phyloP scores from a whole-genome alignment of 2,888 invertebrate species.

The Unio delphinus region DNA sequence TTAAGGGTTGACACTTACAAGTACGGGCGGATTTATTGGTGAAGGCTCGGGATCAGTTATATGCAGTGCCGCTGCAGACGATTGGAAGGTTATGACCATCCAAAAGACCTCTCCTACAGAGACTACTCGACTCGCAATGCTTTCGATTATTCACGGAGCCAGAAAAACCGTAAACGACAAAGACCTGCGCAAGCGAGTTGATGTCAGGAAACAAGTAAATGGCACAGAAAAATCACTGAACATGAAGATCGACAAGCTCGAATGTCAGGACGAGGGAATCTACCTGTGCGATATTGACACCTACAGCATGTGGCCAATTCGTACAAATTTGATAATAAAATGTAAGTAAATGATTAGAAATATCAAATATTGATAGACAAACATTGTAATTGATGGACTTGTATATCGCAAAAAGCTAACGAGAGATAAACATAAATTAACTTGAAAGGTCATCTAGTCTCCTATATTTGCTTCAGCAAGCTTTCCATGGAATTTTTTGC shows the following conservation, averaged over 20 bases:
- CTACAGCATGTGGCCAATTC: constrained; percentile 30
- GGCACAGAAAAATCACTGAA: constrained; percentile 10
- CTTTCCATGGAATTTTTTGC: too few species aligned
- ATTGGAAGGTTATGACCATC: too few species aligned
- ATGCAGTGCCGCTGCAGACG: constrained; percentile 14
- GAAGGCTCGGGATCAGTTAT: constrained; percentile 13
- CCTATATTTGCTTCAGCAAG: too few species aligned
- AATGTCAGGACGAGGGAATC: constrained; percentile 28
- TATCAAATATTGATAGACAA: neutral
- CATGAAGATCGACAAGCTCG: constrained; percentile 17
- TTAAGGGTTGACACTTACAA: constrained; percentile 28
- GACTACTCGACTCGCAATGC: too few species aligned
- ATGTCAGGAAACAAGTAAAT: neutral
- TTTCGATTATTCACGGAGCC: too few species aligned
- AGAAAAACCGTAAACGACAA: too few species aligned
- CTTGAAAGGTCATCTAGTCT: too few species aligned
- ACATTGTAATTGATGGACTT: neutral
- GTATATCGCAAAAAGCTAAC: too few species aligned
- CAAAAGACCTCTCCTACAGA: too few species aligned
- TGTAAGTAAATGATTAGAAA: constrained; percentile 12
- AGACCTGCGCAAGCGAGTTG: too few species aligned
- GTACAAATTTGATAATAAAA: constrained; percentile 14
- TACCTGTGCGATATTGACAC: constrained; percentile 29
- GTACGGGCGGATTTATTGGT: constrained; percentile 24
- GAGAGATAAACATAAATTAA: too few species aligned